These are phyloP conservation scores for Ateles fusciceps DNA, from an alignment of 2,797 vertebrate species.

Conservation along the genomic window DNA sequence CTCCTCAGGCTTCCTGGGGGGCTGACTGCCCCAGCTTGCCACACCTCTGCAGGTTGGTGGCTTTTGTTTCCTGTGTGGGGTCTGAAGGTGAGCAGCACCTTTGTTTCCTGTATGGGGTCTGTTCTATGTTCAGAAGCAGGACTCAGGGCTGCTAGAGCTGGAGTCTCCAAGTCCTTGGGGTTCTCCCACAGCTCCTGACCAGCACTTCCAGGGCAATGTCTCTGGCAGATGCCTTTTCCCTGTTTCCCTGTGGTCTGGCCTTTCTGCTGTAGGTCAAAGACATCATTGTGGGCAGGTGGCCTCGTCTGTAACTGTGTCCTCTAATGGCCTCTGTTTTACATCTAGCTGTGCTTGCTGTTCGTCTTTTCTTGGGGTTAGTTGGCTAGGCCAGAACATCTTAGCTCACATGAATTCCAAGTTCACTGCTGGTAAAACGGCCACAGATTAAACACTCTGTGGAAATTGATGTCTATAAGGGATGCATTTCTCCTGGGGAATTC, in stretches of 20 bases:
- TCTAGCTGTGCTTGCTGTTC: background rate
- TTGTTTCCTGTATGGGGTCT: background rate
- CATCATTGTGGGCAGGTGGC: background rate
- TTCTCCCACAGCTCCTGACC: background rate
- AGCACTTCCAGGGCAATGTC: background rate
- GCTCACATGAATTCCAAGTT: background rate
- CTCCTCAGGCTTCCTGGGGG: rapidly evolving
- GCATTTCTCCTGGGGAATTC: background rate
- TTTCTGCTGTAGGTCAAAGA: background rate
- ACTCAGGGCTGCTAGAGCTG: background rate
- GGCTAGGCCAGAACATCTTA: background rate
- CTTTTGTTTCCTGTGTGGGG: background rate
- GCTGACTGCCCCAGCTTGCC: background rate
- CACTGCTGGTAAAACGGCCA: background rate
- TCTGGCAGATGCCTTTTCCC: background rate
- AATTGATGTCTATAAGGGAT: background rate
- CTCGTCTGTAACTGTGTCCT: background rate
- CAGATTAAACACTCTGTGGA: background rate
- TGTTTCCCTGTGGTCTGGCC: background rate
- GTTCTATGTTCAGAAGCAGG: background rate
- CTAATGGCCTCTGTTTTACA: background rate
- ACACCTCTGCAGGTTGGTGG: background rate
- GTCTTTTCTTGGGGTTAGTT: no score
- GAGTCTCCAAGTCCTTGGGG: background rate
- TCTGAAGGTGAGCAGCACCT: background rate